Evolutionary conservation across 2,888 invertebrate species (phyloP), one percentile per base, ranked within the genome.

Genomic region (Pteria penguin): DNA sequence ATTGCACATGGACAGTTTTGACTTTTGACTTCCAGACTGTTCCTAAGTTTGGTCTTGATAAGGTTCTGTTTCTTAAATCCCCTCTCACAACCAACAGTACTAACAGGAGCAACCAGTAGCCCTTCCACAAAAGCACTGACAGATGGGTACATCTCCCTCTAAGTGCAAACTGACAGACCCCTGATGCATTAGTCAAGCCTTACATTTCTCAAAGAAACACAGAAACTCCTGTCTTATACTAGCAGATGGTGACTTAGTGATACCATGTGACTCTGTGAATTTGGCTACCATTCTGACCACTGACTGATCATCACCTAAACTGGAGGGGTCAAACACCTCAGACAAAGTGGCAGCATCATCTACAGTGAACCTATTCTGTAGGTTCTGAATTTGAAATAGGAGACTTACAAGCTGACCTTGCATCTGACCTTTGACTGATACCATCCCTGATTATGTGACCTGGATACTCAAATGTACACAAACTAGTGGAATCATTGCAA

Each of bases 381-480:
- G 24, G 26, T 60, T 60, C 14, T 60, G 4, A 5, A 60, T 24
- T 14, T 22, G 14, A 60, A 72, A 62, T 72, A 79, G 79, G 65
- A 74, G 45, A 36, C 8, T 66, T 61, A 77, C 78, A 82, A 31
- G 75, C 62, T 61, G 70, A 24, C 4, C 18, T 27, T 26, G 60
- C 81, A 55, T 80, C 82, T 32, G 36, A 22, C 27, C 83, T 66
- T 69, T 83, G 83, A 29, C 75, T 72, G 5, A 18, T 36, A 69
- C 75, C 60, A 67, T 83, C 83, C 31, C 80, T 77, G 26, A 81
- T 74, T 2, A 76, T 78, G 29, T 81, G 83, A 45, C 78, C 80
- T 27, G 67, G 27, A 57, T 75, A 81, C 63, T 80, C 67, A 69
- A 83, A 83, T 8, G 80, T 80, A 1, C 33, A 33, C 11, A 78